Evolutionary conservation across 2,113 vertebrate species (phyloP), one percentile per base, ranked within the genome.

Genomic region (Psilopogon haemacephalus): DNA sequence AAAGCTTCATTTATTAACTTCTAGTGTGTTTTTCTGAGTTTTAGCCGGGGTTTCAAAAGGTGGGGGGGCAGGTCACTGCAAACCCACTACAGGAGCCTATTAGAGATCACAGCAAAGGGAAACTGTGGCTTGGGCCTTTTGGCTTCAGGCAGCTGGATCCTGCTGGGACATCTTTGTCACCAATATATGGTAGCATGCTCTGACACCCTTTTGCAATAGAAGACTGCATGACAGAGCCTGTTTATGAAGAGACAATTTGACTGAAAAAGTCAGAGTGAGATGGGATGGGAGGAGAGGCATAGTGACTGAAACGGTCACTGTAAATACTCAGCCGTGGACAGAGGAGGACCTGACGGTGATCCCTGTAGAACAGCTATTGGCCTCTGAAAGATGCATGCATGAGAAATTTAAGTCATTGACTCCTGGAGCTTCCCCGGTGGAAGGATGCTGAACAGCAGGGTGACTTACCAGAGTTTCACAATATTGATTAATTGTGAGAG

Each of bases 311-410:
- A 40, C 7, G 56, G 15, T 8, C 46, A 59, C 11, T 35, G 30
- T 0, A 0, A 59, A 40, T 42, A 63, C 55, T 74, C 32, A n/a
- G 68, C 38, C 15, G 71, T 1, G 2, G 48, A n/a, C 2, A 3
- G 26, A 78, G 20, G 26, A 60, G 30, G 18, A 78, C 10, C 7
- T 78, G 30, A 9, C 21, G 7, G 14, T 62, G 38, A 72, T 64
- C 12, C 5, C 48, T 84, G 35, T 2, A 72, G 74, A 73, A 9
- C 35, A 65, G 27, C 8, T 3, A 32, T 12, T 28, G 37, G n/a
- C 15, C 42, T 90, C 72, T 75, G 68, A 70, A 89, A 73, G 19
- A 32, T 32, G 16, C 7, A 56, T 12, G 9, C 18, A 27, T 46
- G 40, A 21, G 21, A 64, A 79, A 35, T 85, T 81, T 48, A 73